Evolutionary conservation across 2,113 vertebrate genomes (phyloP), one percentile per base, ranked within the genome.

Genomic region (Protomyctophum bolini): DNA sequence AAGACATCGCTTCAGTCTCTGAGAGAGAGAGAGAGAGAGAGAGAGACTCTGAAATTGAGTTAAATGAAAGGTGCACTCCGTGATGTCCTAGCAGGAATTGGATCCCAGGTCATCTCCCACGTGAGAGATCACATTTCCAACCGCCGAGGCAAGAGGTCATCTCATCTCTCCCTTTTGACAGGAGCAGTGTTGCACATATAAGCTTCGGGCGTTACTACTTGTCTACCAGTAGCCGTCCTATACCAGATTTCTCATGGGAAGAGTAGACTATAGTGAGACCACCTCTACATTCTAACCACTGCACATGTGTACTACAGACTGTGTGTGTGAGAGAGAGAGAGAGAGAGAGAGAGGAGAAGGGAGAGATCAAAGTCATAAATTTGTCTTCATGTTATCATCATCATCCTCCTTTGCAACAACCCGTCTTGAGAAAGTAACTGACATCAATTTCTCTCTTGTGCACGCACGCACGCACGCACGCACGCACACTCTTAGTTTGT

Each of bases 401-500:
- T 2, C 33, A 33, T 33, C 2, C 33, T 33, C 33, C 33, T 33
- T 4, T 55, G 45, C 6, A 28, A 54, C 29, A 63, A 52, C 52
- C 12, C 28, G 58, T 61, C n/a, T 58, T 3, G 48, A 5, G 10
- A 49, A 65, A 52, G 8, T 28, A 60, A 71, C 65, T 66, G 28
- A 8, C 67, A 68, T 58, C 59, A 28, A 58, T 58, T 60, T 41
- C 28, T 51, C 50, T 15, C 68, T 54, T 58, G 52, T 45, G 28
- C 14, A 68, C 66, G 58, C 55, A 46, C 52, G 48, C 66, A 58
- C 46, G 28, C 15, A 56, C 62, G 29, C 47, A 51, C 63, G 10
- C 63, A 52, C 63, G 29, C 48, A 41, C 28, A 41, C 63, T 10
- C 48, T 33, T 33, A 28, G 56, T 58, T 7, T 58, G 15, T 7